phyloP scores from a whole-genome alignment of 2,888 invertebrate species.

The Brenthis daphne region DNA sequence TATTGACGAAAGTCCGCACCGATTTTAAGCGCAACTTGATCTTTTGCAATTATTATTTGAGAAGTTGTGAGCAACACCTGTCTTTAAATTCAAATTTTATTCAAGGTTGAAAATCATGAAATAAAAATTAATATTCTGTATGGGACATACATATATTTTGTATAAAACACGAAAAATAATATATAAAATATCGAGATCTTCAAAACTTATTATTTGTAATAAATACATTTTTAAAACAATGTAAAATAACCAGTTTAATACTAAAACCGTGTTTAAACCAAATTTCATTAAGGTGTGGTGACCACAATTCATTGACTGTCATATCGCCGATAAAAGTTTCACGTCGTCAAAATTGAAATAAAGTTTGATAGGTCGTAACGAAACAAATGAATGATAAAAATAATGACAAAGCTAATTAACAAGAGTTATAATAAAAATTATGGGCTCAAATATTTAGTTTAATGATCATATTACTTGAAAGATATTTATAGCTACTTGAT shows the following conservation, averaged over 20 bases:
- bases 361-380: slow-evolving; percentile 16
- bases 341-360: slow-evolving; percentile 19
- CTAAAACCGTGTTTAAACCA: background rate
- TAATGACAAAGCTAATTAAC: slow-evolving; percentile 18
- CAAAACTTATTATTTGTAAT: background rate
- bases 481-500: too few species aligned
- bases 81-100: slow-evolving; percentile 13
- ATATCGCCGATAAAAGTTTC: slow-evolving; percentile 17
- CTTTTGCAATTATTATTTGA: slow-evolving; percentile 19
- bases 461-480: too few species aligned
- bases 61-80: slow-evolving; percentile 14
- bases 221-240: background rate
- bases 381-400: slow-evolving; percentile 19
- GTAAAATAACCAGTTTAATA: background rate
- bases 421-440: background rate
- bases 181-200: too few species aligned
- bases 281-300: slow-evolving; percentile 16
- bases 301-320: slow-evolving; percentile 17
- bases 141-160: too few species aligned
- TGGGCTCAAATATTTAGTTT: background rate
- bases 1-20: slow-evolving; percentile 13
- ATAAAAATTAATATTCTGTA: background rate
- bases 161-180: too few species aligned
- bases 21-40: slow-evolving; percentile 15
- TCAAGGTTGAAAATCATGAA: background rate